Evolutionary conservation across 2,113 vertebrate species (phyloP).

Genomic region (Tupaia tana): DNA sequence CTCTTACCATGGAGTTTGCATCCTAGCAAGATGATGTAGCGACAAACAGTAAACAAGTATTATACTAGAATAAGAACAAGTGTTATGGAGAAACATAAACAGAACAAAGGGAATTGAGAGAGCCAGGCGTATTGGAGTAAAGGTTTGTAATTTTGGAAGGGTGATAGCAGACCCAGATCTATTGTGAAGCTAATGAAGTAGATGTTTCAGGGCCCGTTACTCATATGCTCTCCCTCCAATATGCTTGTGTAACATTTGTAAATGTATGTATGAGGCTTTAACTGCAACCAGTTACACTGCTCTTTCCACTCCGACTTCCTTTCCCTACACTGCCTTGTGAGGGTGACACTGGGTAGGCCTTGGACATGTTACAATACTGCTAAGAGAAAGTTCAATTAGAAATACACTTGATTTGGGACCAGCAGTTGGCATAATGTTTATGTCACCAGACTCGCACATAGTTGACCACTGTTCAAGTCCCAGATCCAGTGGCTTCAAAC

Average conservation of each 20-base stretch:
- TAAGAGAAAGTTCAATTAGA: neutral
- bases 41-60: neutral
- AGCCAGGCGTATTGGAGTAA: neutral
- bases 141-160: neutral
- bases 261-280: neutral
- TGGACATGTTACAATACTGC: neutral
- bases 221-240: neutral
- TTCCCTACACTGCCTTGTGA: neutral
- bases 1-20: neutral
- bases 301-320: neutral
- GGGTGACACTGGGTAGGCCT: neutral
- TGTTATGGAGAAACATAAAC: neutral
- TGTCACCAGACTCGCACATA: too few relatives aligned
- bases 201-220: neutral
- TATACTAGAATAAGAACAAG: neutral
- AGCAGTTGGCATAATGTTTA: too few relatives aligned
- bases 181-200: neutral
- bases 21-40: neutral
- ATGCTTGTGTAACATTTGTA: neutral
- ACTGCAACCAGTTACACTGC: neutral
- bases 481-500: too few relatives aligned
- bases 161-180: neutral
- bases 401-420: neutral
- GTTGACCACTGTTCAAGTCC: too few relatives aligned
- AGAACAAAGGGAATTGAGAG: neutral